A percentile compares a stretch with the other conserved stretches of the same genome.
Conservation (phyloP, 1,140 invertebrate genomes). For the Muscidifurax raptorellus region DNA sequence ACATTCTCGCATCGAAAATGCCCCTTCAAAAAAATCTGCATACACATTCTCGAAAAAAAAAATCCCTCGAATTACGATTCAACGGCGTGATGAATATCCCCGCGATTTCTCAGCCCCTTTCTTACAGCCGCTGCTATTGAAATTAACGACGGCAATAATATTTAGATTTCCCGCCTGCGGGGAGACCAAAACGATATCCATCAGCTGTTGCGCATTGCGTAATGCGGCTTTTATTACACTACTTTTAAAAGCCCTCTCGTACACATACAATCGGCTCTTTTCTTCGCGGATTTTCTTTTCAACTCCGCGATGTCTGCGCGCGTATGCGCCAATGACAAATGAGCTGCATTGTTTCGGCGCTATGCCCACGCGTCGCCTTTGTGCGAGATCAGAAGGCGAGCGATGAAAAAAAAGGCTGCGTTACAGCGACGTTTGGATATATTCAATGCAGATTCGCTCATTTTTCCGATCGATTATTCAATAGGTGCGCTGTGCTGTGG, state of each 20-base stretch:
- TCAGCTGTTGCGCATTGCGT: neutral
- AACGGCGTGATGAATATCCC: neutral
- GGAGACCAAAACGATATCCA: neutral
- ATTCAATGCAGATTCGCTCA: neutral
- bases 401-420: neutral
- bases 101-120: neutral
- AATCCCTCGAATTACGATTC: neutral
- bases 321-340: neutral
- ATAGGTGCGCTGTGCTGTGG: neutral
- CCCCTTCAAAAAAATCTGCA: neutral
- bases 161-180: constrained; percentile 9
- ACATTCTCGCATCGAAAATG: neutral
- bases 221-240: constrained; percentile 8
- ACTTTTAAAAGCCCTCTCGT: neutral
- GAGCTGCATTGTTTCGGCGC: neutral
- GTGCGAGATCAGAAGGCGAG: neutral
- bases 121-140: neutral
- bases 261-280: neutral
- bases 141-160: constrained; percentile 29
- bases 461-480: neutral
- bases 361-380: constrained; percentile 4
- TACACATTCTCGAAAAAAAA: neutral
- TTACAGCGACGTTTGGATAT: neutral
- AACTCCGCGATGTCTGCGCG: neutral
- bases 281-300: neutral